phyloP scores from a whole-genome alignment of 2,113 vertebrate species.

The Psophia crepitans region DNA sequence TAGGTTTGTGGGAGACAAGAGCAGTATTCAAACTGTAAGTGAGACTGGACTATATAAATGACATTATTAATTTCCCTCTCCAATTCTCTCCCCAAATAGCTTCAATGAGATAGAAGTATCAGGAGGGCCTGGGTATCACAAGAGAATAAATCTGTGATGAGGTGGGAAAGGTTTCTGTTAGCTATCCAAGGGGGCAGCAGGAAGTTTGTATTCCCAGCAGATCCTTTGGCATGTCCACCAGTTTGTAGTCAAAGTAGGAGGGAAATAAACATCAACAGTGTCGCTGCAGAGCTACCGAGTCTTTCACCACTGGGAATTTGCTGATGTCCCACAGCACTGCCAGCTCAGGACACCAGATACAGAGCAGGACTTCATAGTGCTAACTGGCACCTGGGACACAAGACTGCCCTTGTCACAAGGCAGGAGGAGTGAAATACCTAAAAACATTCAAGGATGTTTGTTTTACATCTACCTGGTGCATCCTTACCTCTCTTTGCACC shows the following conservation, averaged over 20 bases:
- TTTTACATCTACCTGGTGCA: not conserved
- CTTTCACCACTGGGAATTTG: too few species aligned
- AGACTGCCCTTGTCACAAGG: not conserved
- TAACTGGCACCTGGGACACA: too few species aligned
- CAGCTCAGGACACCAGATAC: not conserved
- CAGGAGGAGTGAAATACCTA: not conserved
- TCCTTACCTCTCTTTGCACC: not conserved
- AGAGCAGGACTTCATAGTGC: not conserved
- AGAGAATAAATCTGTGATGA: not conserved
- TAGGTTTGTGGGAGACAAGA: not conserved
- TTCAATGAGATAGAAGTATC: not conserved
- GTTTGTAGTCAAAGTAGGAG: not conserved
- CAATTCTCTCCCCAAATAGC: not conserved
- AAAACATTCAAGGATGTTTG: not conserved
- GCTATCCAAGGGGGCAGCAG: not conserved
- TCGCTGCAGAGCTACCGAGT: not conserved
- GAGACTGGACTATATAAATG: not conserved
- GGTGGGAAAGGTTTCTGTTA: not conserved
- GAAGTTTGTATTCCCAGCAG: not conserved
- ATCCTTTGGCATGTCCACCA: not conserved
- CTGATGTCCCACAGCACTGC: not conserved
- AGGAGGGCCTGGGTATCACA: not conserved
- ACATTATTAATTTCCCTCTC: not conserved
- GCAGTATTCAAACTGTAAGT: not conserved
- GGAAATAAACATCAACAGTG: not conserved